phyloP scores from a whole-genome alignment of 2,888 invertebrate species.

The Parasteatoda lunata region DNA sequence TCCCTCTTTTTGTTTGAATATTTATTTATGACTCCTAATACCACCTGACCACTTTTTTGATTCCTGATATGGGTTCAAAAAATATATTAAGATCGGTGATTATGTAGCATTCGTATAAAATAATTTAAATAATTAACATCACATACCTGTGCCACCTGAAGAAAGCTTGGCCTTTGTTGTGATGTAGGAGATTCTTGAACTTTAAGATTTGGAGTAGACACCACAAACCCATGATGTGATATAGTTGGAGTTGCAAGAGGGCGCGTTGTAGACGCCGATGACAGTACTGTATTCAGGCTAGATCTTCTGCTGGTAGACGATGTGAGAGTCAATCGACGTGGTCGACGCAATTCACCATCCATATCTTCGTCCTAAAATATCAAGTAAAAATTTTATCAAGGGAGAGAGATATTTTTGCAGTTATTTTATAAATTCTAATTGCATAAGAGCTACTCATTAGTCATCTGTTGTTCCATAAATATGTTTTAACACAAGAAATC shows the following conservation, averaged over 20 bases:
- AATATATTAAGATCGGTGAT: neutral
- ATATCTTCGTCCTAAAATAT: constrained; percentile 73
- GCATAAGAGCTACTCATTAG: too few relatives aligned
- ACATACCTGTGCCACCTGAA: constrained; percentile 51
- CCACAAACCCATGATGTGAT: constrained; percentile 60
- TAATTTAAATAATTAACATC: neutral
- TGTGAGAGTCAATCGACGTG: constrained; percentile 72
- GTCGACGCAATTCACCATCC: constrained; percentile 73
- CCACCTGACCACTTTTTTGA: neutral
- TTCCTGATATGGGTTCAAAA: neutral
- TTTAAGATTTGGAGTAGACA: constrained; percentile 58
- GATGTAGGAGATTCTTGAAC: constrained; percentile 37
- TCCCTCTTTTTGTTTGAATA: too few relatives aligned
- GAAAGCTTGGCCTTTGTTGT: constrained; percentile 34
- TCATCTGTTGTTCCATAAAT: too few relatives aligned
- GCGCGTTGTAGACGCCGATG: constrained; percentile 51
- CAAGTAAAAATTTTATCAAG: neutral
- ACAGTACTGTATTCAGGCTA: constrained; percentile 52
- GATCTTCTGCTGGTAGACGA: constrained; percentile 67
- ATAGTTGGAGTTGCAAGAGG: constrained; percentile 65
- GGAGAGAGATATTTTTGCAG: too few relatives aligned
- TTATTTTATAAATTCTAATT: too few relatives aligned
- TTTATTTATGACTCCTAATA: neutral
- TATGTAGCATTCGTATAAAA: neutral
- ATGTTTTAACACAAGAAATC: too few relatives aligned